Evolutionary conservation across 2,888 invertebrate species (phyloP).

Genomic region (Spialia ferax): DNA sequence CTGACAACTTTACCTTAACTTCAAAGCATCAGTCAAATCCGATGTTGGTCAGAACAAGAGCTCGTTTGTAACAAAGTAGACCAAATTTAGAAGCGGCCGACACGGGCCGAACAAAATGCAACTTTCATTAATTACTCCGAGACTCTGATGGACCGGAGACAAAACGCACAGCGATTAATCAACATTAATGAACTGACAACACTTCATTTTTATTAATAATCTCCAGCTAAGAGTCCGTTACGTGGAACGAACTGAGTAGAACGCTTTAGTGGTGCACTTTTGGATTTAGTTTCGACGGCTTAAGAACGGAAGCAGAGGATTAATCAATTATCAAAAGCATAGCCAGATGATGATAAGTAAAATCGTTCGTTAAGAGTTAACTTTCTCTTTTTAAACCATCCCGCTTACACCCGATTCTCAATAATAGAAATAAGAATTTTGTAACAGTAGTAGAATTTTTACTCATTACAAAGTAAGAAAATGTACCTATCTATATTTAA

Average conservation of each 20-base stretch:
- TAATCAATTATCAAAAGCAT: background rate
- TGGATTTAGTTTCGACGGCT: background rate
- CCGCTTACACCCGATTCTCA: no score
- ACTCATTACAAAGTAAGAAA: no score
- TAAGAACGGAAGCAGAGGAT: conserved; percentile 13
- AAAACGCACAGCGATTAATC: conserved; percentile 43
- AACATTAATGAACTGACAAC: conserved; percentile 42
- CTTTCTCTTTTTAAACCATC: no score
- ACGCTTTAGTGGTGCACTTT: conserved; percentile 12
- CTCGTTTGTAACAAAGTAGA: conserved; percentile 32
- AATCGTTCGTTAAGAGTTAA: no score
- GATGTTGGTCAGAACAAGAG: conserved; percentile 23
- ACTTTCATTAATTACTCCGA: conserved; percentile 43
- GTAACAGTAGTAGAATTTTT: no score
- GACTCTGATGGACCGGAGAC: conserved; percentile 40
- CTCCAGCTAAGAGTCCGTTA: conserved; percentile 34
- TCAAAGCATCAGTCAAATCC: conserved; percentile 6
- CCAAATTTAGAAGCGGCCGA: conserved; percentile 34
- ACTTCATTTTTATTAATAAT: conserved; percentile 46
- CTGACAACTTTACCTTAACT: background rate
- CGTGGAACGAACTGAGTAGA: conserved; percentile 13
- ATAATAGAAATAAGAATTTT: no score
- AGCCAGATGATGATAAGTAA: no score
- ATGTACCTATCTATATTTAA: no score
- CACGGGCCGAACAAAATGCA: conserved; percentile 34